Conservation (phyloP, 2,888 invertebrate genomes). For the Mimachlamys varia region DNA sequence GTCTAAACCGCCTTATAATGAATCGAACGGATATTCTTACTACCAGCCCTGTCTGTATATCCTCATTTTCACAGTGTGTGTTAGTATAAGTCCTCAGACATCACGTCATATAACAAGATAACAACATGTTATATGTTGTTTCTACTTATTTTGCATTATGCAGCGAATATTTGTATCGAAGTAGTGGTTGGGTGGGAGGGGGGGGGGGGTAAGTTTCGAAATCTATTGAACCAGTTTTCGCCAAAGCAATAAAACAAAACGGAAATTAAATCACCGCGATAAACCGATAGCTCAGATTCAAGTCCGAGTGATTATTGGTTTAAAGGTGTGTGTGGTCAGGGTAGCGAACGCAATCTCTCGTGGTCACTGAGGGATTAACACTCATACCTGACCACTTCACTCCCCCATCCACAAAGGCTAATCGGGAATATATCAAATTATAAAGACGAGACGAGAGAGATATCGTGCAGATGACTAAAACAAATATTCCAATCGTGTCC, state of each 20-base stretch:
- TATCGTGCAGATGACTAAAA: not conserved
- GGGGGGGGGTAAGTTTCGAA: not conserved
- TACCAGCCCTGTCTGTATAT: no score
- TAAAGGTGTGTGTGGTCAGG: not conserved
- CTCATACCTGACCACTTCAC: not conserved
- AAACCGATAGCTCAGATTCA: not conserved
- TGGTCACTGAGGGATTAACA: not conserved
- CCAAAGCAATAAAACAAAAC: not conserved
- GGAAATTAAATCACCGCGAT: not conserved
- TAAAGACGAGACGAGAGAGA: not conserved
- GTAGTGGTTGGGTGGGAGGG: no score
- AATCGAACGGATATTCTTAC: no score
- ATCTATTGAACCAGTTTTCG: not conserved
- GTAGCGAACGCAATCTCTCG: not conserved
- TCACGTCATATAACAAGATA: no score
- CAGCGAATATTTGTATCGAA: not conserved
- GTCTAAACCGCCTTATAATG: no score
- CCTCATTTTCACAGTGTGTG: no score
- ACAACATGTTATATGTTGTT: no score
- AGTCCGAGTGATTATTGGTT: not conserved
- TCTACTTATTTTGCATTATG: no score
- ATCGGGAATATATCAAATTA: not conserved
- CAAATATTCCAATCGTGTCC: slow-evolving; percentile 26
- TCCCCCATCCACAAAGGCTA: not conserved
- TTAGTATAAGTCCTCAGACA: no score